phyloP scores from a whole-genome alignment of 64 coral and sea anemone genomes.

The Montipora sp. region DNA sequence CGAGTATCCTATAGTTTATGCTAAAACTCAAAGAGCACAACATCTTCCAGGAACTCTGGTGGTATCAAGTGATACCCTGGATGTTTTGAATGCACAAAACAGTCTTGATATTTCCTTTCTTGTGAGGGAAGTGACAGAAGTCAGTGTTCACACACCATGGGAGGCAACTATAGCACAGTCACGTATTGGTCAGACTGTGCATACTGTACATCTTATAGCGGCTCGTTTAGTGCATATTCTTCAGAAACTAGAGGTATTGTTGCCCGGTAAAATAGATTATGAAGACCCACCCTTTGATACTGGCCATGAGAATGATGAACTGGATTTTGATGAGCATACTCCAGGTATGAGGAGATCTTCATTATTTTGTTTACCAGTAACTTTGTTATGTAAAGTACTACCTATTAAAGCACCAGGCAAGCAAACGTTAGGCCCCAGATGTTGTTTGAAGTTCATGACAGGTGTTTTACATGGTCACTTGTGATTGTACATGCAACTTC shows the following conservation, averaged over 20 bases:
- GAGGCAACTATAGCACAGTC: slow-evolving; percentile 74
- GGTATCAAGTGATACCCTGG: slow-evolving; percentile 59
- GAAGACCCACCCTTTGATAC: slow-evolving; percentile 73
- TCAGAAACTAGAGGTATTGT: slow-evolving; percentile 64
- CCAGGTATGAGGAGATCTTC: not conserved
- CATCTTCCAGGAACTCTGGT: slow-evolving; percentile 73
- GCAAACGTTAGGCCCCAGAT: no score
- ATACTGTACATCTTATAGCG: slow-evolving; percentile 73
- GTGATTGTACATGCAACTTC: no score
- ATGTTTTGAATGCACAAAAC: slow-evolving; percentile 60
- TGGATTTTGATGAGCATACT: not conserved
- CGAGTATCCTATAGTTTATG: slow-evolving; percentile 84
- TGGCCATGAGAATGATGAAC: slow-evolving; percentile 16
- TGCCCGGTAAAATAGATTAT: slow-evolving; percentile 76
- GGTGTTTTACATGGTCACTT: no score
- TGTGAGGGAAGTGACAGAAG: slow-evolving; percentile 76
- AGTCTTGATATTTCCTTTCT: slow-evolving; percentile 52
- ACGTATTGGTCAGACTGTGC: slow-evolving; percentile 74
- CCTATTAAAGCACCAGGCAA: no score
- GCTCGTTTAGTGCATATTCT: slow-evolving; percentile 88
- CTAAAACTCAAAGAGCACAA: slow-evolving; percentile 61
- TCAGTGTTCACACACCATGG: slow-evolving; percentile 87
- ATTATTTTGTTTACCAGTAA: not conserved
- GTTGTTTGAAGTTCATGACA: no score
- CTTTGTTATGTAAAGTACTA: no score